Evolutionary conservation across 1,140 invertebrate genomes (phyloP), one percentile per base, ranked within the genome.

Genomic region (Glomeris maerens): DNA sequence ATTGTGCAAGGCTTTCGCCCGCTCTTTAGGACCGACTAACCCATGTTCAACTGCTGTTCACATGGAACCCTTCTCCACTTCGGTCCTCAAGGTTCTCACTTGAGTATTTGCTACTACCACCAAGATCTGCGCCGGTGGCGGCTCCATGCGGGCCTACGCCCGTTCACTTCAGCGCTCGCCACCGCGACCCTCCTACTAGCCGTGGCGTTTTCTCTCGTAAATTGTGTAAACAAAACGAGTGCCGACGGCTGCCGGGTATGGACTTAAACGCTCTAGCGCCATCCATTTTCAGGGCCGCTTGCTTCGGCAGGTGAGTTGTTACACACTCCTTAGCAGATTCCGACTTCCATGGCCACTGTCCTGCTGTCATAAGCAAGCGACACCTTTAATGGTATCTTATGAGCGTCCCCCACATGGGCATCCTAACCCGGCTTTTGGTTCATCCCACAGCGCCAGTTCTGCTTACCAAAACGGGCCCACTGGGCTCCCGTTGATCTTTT

Each of bases 211-310:
- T 52, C 59, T 62, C 60, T 57, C 23, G n/a, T n/a, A n/a, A n/a
- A n/a, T n/a, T n/a, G n/a, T n/a, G 38, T 45, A 59, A 55, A 54
- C 59, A 55, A 54, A 50, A 55, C 27, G 52, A 55, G 56, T 45
- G 59, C n/a, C n/a, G 36, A 64, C 68, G 70, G 74, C 71, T 75
- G 76, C 67, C 57, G 68, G 67, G 77, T 78, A 80, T 81, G 75
- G 73, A 78, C 73, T 73, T 72, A 71, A 78, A n/a, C 78, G 74
- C 79, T 83, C 74, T 60, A 83, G 80, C 79, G 79, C 78, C 78
- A 81, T 83, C 81, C 81, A 84, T 86, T 87, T 87, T 85, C 79
- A 84, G 81, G 79, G 81, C 81, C 83, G 78, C 78, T 81, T 79
- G 74, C 75, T 83, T 84, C 78, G 78, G 79, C 79, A 81, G 80